Base-by-base conservation (phyloP, 2,888 invertebrate genomes). In the Ariolimax columbianus region DNA sequence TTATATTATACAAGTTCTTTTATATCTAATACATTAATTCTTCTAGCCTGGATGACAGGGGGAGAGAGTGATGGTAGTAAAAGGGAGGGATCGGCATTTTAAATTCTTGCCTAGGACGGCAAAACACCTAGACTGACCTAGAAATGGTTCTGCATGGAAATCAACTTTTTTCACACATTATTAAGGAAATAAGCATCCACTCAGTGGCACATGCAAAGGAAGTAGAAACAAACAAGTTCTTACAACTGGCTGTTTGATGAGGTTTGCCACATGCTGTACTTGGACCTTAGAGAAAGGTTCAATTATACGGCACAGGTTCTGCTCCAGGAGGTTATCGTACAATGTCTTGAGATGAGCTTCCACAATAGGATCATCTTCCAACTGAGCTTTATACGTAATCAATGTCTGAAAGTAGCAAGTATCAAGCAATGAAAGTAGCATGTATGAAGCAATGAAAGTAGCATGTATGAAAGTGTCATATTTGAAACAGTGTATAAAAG, bases 281-380 rank as follows among this genome's bases (percentile, higher is more conserved):
- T 99, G 97, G 0, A 99, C 99, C 91, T 97, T 96, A 90, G 98
- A 98, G 94, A 99, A 99, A 0, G 99, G 99, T 95, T 99, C 99
- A 88, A 99, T 99, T 91, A 99, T 97, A 89, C 99, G 96, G 94
- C 98, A 98, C 91, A 99, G 95, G 95, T 99, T 99, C 95, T 99
- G 99, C 95, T 99, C 99, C 94, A 99, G 95, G 97, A 99, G 98
- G 89, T 98, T 98, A 93, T 99, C 99, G 93, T 99, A 99, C 63
- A 99, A 95, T 26, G 99, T 97, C 87, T 97, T 98, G 90, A 99
- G 96, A 95, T 99, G 99, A 90, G 98, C 98, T 92, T 97, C 96
- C 9, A 99, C 98, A 86, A 99, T 99, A 82, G 97, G 97, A 95
- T 99, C 99, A 92, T 98, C 97, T 93, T 97, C 97, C 83, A 99